Conservation (phyloP, 2,113 vertebrate genomes). For the Falco punctatus region DNA sequence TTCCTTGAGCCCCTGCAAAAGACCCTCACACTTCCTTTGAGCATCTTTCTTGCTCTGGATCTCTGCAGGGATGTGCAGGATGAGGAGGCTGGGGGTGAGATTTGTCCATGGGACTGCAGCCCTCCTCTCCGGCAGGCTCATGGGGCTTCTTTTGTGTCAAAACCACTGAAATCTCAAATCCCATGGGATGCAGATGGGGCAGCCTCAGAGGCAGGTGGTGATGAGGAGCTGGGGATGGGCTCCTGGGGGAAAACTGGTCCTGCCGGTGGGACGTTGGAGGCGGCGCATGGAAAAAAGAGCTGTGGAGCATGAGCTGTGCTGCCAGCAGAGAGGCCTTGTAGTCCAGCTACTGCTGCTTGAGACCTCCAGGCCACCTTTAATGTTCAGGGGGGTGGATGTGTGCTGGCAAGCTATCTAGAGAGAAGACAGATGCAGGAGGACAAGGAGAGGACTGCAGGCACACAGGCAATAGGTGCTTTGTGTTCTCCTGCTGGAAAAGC, state of each 20-base stretch:
- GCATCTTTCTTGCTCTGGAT: neutral
- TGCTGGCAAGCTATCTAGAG: neutral
- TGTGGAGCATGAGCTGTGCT: neutral
- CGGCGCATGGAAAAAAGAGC: neutral
- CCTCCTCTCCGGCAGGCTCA: neutral
- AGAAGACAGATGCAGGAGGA: neutral
- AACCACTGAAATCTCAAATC: neutral
- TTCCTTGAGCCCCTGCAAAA: neutral
- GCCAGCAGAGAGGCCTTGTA: neutral
- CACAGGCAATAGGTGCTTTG: neutral
- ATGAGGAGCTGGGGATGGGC: neutral
- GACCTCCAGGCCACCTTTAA: neutral
- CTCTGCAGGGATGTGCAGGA: neutral
- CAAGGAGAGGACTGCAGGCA: neutral
- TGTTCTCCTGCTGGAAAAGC: neutral
- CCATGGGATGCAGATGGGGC: neutral
- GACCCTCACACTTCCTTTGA: accelerated
- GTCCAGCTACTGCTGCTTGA: neutral
- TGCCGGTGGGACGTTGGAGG: neutral
- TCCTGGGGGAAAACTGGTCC: neutral
- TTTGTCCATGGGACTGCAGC: neutral
- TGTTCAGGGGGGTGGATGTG: neutral
- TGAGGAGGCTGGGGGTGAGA: neutral
- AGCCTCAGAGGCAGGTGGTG: neutral
- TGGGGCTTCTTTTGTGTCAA: neutral